phyloP scores from a whole-genome alignment of 1,140 invertebrate species.

The Pseudomyrmex flavicornis region DNA sequence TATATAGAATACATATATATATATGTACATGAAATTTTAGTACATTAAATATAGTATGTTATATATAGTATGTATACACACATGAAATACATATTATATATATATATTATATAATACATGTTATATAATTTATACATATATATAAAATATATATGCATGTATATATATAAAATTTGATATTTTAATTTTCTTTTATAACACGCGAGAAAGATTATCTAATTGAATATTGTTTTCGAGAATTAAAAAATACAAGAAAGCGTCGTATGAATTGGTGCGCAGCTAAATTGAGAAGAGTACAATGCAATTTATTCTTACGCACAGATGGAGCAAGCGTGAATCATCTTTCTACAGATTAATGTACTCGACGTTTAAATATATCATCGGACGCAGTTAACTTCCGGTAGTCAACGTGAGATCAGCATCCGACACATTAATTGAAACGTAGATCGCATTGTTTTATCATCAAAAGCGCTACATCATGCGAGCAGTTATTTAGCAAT shows the following conservation, averaged over 20 bases:
- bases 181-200: too few relatives aligned
- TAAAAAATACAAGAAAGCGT: slow-evolving; percentile 32
- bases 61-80: too few relatives aligned
- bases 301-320: slow-evolving; percentile 66
- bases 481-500: slow-evolving; percentile 43
- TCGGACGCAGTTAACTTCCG: slow-evolving; percentile 73
- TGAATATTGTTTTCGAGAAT: slow-evolving; percentile 36
- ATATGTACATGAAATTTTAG: slow-evolving; percentile 21
- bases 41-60: too few relatives aligned
- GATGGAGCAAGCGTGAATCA: slow-evolving; percentile 47
- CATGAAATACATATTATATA: not conserved
- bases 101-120: slow-evolving; percentile 37
- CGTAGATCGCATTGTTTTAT: slow-evolving; percentile 62
- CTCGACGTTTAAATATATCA: slow-evolving; percentile 66
- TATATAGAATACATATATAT: slow-evolving; percentile 28
- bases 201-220: slow-evolving; percentile 15
- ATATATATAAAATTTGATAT: too few relatives aligned
- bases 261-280: slow-evolving; percentile 16
- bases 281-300: slow-evolving; percentile 56
- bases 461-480: slow-evolving; percentile 56
- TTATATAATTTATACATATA: too few relatives aligned
- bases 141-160: too few relatives aligned
- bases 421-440: slow-evolving; percentile 71
- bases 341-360: slow-evolving; percentile 55
- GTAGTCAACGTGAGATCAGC: slow-evolving; percentile 75